Base-by-base conservation (phyloP, 2,113 vertebrate species). In the Leptosomus discolor region DNA sequence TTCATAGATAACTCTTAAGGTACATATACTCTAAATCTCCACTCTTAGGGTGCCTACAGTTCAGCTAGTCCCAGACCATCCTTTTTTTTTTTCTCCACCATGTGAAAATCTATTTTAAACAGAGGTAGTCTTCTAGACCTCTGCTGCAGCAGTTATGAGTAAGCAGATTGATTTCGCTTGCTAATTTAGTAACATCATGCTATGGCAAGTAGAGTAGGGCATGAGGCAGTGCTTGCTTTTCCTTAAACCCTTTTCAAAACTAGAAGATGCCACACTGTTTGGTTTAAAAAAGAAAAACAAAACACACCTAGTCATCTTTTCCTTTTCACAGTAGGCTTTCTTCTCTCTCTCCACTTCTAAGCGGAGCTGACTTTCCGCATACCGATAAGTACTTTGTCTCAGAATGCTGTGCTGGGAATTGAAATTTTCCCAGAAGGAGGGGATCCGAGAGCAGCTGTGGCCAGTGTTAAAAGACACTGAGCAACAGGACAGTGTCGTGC, bases 121-220 rank as follows among this genome's bases (percentile, higher is more conserved):
- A 61, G 8, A 92, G 3, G 5, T 27, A 34, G 13, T n/a, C 14
- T 71, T 85, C 53, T 34, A 68, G 17, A 73, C 1, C 19, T 82
- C 26, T 67, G 22, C 22, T 61, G 21, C 48, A 87, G 7, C 30
- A 46, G 22, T 58, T 82, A 53, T 2, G 4, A 73, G 21, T 21
- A 90, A 64, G 37, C 5, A 77, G 17, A 77, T 4, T 48, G 17
- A 67, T 60, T 50, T 90, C 4, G 46, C n/a, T 50, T 34, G 16
- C 34, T 73, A 24, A 60, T 37, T 46, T 54, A 68, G 15, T 37
- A 75, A 63, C 34, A 43, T 8, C 9, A 5, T 43, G 29, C 36
- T 39, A n/a, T 1, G 5, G 65, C 34, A 85, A 69, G 20, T 6
- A 67, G 18, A 32, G 27, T 0, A 0, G 5, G 15, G 57, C 4